Percentiles rank a stretch among this genome's conserved stretches.
Conservation (phyloP, 2,113 vertebrate species). For the Glaucomys volans region DNA sequence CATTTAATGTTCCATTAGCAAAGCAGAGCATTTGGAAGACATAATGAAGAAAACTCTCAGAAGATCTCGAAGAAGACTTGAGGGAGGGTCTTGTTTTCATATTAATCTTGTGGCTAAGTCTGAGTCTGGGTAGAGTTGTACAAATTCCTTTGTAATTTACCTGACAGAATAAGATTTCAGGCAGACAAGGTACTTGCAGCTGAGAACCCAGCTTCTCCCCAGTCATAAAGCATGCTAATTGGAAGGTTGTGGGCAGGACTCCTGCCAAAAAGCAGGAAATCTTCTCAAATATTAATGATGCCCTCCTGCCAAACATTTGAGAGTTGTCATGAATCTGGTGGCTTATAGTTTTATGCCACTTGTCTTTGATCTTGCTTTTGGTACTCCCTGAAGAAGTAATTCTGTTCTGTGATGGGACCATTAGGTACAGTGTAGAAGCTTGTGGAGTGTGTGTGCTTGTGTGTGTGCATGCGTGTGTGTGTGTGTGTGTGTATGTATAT, state of each 20-base stretch:
- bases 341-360: conserved; percentile 81
- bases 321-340: conserved; percentile 75
- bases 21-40: conserved; percentile 78
- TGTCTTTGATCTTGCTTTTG: conserved; percentile 80
- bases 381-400: conserved; percentile 38
- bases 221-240: conserved; percentile 79
- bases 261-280: conserved; percentile 80
- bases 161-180: conserved; percentile 73
- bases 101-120: conserved; percentile 68
- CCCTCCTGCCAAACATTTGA: conserved; percentile 81
- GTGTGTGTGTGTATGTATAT: not conserved
- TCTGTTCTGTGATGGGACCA: conserved; percentile 63
- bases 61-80: conserved; percentile 62
- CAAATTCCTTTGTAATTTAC: conserved; percentile 80
- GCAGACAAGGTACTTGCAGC: conserved; percentile 70
- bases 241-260: conserved; percentile 77
- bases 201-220: conserved; percentile 70
- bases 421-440: not conserved
- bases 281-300: conserved; percentile 85
- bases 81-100: conserved; percentile 56
- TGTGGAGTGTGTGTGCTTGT: not conserved
- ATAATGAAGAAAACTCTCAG: conserved; percentile 78
- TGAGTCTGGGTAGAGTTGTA: conserved; percentile 56
- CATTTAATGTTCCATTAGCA: conserved; percentile 77
- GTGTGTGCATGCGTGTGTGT: not conserved